phyloP scores from a whole-genome alignment of 1,140 invertebrate species.

The Conus ventricosus region DNA sequence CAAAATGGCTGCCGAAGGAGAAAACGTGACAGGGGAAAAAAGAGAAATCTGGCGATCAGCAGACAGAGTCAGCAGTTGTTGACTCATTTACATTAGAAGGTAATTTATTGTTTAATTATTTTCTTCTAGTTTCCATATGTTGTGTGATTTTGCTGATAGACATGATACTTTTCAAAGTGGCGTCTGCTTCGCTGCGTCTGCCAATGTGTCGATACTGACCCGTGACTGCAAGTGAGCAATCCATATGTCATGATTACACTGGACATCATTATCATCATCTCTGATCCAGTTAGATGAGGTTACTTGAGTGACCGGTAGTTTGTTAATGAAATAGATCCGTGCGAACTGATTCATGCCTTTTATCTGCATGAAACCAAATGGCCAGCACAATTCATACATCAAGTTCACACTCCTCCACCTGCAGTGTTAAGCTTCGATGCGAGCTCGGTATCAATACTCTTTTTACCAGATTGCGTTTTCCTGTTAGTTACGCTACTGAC shows the following conservation, averaged over 20 bases:
- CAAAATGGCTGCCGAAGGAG: constrained; percentile 64
- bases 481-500: too few relatives aligned
- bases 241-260: background rate
- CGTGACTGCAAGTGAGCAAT: background rate
- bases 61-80: constrained; percentile 38
- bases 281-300: too few relatives aligned
- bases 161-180: background rate
- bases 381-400: too few relatives aligned
- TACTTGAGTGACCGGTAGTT: too few relatives aligned
- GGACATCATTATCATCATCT: too few relatives aligned
- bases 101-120: constrained; percentile 32
- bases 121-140: background rate
- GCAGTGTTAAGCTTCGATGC: too few relatives aligned
- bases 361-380: too few relatives aligned
- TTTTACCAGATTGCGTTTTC: too few relatives aligned
- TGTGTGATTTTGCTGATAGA: background rate
- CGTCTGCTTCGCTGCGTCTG: background rate
- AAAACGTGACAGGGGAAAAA: constrained; percentile 63
- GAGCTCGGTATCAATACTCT: too few relatives aligned
- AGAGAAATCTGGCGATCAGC: constrained; percentile 50
- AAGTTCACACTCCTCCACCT: too few relatives aligned
- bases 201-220: background rate
- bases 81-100: constrained; percentile 66
- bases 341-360: too few relatives aligned
- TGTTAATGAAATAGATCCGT: too few relatives aligned